phyloP scores from a whole-genome alignment of 2,113 vertebrate genomes.

The Chloebia gouldiae region DNA sequence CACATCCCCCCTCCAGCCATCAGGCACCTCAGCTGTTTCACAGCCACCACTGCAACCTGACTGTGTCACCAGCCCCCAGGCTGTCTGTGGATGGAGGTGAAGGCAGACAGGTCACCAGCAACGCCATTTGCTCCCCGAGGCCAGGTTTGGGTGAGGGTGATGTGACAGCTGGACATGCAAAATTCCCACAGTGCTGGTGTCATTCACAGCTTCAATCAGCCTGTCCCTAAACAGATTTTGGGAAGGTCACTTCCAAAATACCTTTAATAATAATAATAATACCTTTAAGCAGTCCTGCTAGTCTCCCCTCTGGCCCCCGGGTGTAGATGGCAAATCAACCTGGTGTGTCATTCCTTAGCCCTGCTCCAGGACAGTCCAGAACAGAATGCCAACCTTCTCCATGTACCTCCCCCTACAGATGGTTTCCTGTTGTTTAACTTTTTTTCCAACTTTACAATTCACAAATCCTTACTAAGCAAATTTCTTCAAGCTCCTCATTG shows the following conservation, averaged over 20 bases:
- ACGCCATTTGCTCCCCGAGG: background rate
- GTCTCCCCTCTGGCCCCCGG: background rate
- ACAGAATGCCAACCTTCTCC: background rate
- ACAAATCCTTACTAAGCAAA: background rate
- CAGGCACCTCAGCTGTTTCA: background rate
- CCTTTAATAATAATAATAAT: background rate
- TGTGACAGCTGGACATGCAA: background rate
- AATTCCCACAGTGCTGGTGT: background rate
- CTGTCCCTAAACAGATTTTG: background rate
- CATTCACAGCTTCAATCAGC: background rate
- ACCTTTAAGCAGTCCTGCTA: background rate
- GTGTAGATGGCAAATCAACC: background rate
- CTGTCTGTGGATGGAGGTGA: background rate
- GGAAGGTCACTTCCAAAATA: background rate
- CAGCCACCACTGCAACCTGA: background rate
- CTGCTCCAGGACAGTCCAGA: background rate
- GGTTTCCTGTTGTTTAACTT: background rate
- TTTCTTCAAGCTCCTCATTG: background rate
- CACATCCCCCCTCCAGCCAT: background rate
- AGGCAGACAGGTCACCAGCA: background rate
- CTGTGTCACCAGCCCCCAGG: background rate
- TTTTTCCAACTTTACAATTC: background rate
- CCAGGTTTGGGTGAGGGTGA: background rate
- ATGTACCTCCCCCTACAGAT: background rate
- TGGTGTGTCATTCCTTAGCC: background rate